Base-by-base conservation (phyloP, 92 coral and sea anemone species). In the Metridium senile region DNA sequence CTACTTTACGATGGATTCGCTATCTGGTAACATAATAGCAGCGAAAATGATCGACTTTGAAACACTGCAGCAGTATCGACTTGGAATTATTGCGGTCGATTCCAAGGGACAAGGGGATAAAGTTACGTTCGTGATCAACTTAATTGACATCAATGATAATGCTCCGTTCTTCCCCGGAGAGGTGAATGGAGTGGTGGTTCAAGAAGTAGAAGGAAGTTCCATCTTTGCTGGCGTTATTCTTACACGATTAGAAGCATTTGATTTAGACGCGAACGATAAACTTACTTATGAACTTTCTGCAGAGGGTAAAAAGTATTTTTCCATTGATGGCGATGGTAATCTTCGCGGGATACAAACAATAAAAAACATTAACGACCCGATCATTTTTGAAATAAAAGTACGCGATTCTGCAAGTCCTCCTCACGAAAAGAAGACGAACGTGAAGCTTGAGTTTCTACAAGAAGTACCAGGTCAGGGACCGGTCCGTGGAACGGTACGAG, bases 121-220 rank as follows among this genome's bases (percentile, higher is more conserved):
- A 20, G 91, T 86, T 23, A 72, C 78, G 9, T 66, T 88, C 17
- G 85, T 72, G 18, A 74, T 91, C 25, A 74, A 72, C 16, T 74
- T 91, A 43, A 68, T 62, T 23, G 93, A 91, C 84, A 46, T 82
- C 57, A 89, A 91, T 26, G 97, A 91, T 69, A 82, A 86, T 80
- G 7, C 30, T 1, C 97, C 97, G 17, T 65, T 81, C 18, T 91
- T 91, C 54, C 72, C 79, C 4, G 91, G 87, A 11, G 61, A 51
- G 18, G 62, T 66, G 20, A 74, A 77, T 30, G 73, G 84, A 13
- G 31, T 58, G 25, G 63, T 90, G 31, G 75, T 78, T 31, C 66
- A 72, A 45, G 72, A 64, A 11, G 89, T 81, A 22, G 86, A 77
- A 4, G 75, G 76, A 21, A 80, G 89, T 0, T 86, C 78, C 0